These are phyloP conservation scores for Hippocampus kuda DNA, from an alignment of 2,797 vertebrate species.

Conservation along the genomic window DNA sequence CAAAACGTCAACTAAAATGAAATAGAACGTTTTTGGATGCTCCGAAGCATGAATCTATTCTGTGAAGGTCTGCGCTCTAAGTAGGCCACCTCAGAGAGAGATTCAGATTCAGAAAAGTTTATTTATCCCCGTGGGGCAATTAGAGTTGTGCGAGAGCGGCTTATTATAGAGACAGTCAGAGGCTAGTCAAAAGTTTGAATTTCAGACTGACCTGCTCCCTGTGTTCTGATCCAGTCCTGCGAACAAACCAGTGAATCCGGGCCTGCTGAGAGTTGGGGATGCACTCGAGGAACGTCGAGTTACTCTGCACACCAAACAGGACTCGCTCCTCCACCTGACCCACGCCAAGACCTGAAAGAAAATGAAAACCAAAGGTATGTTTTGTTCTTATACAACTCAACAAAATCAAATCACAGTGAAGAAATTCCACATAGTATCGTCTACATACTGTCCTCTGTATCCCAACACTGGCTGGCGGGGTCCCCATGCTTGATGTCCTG, in stretches of 20 bases:
- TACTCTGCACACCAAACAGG: slow-evolving; percentile 91
- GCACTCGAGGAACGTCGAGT: slow-evolving; percentile 97
- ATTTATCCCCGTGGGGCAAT: no score
- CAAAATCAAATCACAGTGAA: neutral
- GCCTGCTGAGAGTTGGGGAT: slow-evolving; percentile 94
- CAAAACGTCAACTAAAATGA: neutral
- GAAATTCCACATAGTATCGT: neutral
- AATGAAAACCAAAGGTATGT: neutral
- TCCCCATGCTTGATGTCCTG: slow-evolving; percentile 96
- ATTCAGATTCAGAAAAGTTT: no score
- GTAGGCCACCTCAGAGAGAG: neutral
- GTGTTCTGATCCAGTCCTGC: slow-evolving; percentile 63
- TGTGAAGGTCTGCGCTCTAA: neutral
- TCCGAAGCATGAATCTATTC: neutral
- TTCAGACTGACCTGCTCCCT: slow-evolving; percentile 79
- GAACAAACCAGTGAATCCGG: slow-evolving; percentile 65
- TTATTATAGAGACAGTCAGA: no score
- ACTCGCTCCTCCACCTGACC: slow-evolving; percentile 83
- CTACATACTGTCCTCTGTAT: slow-evolving; percentile 83
- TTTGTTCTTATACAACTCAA: neutral
- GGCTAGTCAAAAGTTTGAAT: neutral
- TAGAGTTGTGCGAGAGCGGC: no score
- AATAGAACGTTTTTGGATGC: neutral
- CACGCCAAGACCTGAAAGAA: slow-evolving; percentile 63
- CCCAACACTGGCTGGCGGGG: slow-evolving; percentile 91